Percentiles rank a stretch among this genome's conserved stretches.
Evolutionary conservation across 1,140 invertebrate species (phyloP).

Genomic region (Drosophila navojoa): DNA sequence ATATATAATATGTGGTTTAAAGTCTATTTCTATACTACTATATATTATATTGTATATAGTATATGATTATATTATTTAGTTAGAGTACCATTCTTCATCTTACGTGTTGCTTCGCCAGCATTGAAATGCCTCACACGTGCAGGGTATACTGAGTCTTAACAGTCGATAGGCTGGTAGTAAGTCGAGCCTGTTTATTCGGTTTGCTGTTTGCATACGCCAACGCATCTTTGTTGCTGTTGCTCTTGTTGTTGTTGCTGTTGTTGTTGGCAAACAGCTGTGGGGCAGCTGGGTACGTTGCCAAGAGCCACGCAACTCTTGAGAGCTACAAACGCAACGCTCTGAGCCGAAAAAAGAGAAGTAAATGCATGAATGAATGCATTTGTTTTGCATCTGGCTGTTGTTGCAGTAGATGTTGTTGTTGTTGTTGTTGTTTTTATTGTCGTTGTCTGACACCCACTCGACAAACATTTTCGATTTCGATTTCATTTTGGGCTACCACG

Average conservation of each 20-base stretch:
- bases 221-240: slow-evolving; percentile 28
- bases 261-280: slow-evolving; percentile 31
- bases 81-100: no score
- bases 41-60: no score
- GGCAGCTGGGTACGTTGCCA: slow-evolving; percentile 29
- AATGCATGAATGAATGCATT: slow-evolving; percentile 55
- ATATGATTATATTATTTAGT: no score
- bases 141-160: background rate
- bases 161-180: slow-evolving; percentile 18
- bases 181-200: slow-evolving; percentile 38
- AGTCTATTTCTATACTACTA: no score
- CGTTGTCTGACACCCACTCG: slow-evolving; percentile 57
- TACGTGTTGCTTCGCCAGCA: no score
- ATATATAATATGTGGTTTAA: no score
- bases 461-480: slow-evolving; percentile 51
- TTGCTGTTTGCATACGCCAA: slow-evolving; percentile 52
- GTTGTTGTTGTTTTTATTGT: slow-evolving; percentile 29
- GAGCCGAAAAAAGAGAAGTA: slow-evolving; percentile 18
- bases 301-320: slow-evolving; percentile 31
- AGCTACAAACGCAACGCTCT: slow-evolving; percentile 36
- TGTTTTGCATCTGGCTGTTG: slow-evolving; percentile 51
- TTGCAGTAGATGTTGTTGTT: slow-evolving; percentile 34
- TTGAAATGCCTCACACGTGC: background rate
- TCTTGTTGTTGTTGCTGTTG: slow-evolving; percentile 22
- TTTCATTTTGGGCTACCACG: slow-evolving; percentile 59